Evolutionary conservation across 2,888 invertebrate genomes (phyloP).

Genomic region (Thereva unica): DNA sequence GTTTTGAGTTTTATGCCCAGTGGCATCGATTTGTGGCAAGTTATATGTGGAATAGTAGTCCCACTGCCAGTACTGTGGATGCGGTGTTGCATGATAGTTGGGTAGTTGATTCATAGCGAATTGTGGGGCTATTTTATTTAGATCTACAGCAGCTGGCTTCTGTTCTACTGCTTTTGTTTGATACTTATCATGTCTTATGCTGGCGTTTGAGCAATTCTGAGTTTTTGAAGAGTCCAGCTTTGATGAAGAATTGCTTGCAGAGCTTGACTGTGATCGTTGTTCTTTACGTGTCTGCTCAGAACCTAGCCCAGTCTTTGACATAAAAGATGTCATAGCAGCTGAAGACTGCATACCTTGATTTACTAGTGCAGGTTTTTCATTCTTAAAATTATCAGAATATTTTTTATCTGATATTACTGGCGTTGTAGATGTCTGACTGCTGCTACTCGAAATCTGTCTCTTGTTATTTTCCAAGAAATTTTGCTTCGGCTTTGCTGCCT

Average conservation of each 20-base stretch:
- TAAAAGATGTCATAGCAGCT: not conserved
- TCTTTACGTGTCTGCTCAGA: slow-evolving; percentile 34
- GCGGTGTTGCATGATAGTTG: slow-evolving; percentile 66
- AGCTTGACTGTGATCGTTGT: slow-evolving; percentile 24
- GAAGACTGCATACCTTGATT: not conserved
- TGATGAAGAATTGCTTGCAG: slow-evolving; percentile 2
- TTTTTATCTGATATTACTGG: slow-evolving; percentile 24
- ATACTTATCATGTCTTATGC: slow-evolving; percentile 40
- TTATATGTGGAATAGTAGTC: slow-evolving; percentile 66
- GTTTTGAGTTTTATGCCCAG: slow-evolving; percentile 65
- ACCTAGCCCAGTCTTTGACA: slow-evolving; percentile 8
- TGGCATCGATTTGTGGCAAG: slow-evolving; percentile 62
- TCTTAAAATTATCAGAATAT: slow-evolving; percentile 19
- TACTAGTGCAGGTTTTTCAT: slow-evolving; percentile 13
- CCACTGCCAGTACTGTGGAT: slow-evolving; percentile 69
- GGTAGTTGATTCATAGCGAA: slow-evolving; percentile 68
- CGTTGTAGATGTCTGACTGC: slow-evolving; percentile 10
- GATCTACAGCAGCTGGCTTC: slow-evolving; percentile 52
- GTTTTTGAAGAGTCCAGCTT: slow-evolving; percentile 31
- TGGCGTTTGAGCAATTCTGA: slow-evolving; percentile 20
- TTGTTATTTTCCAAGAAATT: slow-evolving; percentile 32
- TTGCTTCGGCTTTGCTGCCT: not conserved
- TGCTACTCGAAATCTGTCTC: slow-evolving; percentile 24
- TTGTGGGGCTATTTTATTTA: slow-evolving; percentile 66
- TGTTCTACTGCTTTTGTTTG: slow-evolving; percentile 34